phyloP scores from a whole-genome alignment of 1,140 invertebrate genomes.

The Anoplolepis gracilipes region DNA sequence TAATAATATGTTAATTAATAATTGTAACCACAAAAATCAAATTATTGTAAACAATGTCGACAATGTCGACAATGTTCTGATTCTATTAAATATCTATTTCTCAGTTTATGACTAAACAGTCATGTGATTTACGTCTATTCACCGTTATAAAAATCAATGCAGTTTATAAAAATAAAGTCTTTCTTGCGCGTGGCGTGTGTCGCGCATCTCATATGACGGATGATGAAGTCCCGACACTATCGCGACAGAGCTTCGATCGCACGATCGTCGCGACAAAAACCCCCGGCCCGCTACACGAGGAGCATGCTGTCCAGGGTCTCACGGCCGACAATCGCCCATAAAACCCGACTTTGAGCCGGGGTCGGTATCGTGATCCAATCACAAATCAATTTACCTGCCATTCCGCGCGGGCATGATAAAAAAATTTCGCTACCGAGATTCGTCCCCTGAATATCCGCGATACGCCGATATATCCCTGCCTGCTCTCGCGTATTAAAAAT shows the following conservation, averaged over 20 bases:
- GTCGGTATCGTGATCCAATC: slow-evolving; percentile 67
- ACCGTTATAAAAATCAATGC: not conserved
- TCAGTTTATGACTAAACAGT: not conserved
- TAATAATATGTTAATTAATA: not conserved
- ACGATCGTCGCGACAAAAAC: slow-evolving; percentile 64
- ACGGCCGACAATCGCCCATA: slow-evolving; percentile 65
- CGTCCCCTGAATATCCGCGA: slow-evolving; percentile 54
- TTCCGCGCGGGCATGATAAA: slow-evolving; percentile 66
- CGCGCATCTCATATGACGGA: slow-evolving; percentile 64
- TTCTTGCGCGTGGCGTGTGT: slow-evolving; percentile 37
- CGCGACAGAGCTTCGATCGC: slow-evolving; percentile 55
- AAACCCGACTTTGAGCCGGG: slow-evolving; percentile 65
- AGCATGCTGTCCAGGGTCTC: slow-evolving; percentile 45
- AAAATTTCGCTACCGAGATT: slow-evolving; percentile 69
- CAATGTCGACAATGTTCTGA: not conserved
- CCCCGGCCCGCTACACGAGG: slow-evolving; percentile 45
- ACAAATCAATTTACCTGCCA: slow-evolving; percentile 76
- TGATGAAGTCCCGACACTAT: slow-evolving; percentile 64
- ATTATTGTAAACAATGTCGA: not conserved
- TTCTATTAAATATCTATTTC: not conserved
- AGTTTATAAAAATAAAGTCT: slow-evolving; percentile 29
- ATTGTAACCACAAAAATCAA: not conserved
- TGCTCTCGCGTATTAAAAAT: slow-evolving; percentile 58
- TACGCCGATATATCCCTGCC: slow-evolving; percentile 30
- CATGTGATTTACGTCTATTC: not conserved